Evolutionary conservation across 2,113 vertebrate genomes (phyloP).

Genomic region (Panthera tigris): DNA sequence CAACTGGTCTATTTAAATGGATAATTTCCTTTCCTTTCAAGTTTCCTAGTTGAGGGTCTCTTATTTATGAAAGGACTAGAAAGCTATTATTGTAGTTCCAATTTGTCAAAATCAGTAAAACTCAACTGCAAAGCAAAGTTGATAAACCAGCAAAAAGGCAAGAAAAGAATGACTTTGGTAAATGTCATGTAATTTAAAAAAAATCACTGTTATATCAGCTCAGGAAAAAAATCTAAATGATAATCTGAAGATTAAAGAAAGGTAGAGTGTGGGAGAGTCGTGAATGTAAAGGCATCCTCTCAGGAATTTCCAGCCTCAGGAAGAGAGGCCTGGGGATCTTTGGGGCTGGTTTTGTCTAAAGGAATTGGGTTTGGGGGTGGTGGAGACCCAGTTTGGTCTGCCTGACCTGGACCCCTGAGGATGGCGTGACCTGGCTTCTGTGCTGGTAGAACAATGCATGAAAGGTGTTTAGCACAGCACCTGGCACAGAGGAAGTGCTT

Average conservation of each 20-base stretch:
- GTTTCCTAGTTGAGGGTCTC: conserved; percentile 14
- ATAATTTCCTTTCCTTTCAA: conserved; percentile 52
- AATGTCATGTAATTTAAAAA: not conserved
- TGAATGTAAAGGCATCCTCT: not conserved
- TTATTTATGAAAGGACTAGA: conserved; percentile 21
- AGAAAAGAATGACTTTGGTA: conserved; percentile 48
- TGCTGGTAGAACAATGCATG: not conserved
- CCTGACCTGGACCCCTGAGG: not conserved
- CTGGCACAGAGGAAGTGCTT: not conserved
- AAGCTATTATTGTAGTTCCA: conserved; percentile 28
- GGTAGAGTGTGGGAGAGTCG: not conserved
- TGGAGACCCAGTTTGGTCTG: not conserved
- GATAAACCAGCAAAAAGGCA: conserved; percentile 34
- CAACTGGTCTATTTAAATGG: conserved; percentile 46
- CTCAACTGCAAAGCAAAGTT: conserved; percentile 12
- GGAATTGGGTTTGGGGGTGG: not conserved
- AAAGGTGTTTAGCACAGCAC: not conserved
- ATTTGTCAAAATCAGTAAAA: conserved; percentile 48
- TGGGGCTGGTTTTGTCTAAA: not conserved
- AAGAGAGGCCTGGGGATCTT: not conserved
- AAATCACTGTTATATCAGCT: not conserved
- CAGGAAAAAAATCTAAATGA: conserved; percentile 2
- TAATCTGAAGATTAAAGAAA: not conserved
- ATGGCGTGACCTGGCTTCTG: not conserved
- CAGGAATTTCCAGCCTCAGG: not conserved